phyloP scores from a whole-genome alignment of 2,113 vertebrate species.

The Podocnemis expansa region DNA sequence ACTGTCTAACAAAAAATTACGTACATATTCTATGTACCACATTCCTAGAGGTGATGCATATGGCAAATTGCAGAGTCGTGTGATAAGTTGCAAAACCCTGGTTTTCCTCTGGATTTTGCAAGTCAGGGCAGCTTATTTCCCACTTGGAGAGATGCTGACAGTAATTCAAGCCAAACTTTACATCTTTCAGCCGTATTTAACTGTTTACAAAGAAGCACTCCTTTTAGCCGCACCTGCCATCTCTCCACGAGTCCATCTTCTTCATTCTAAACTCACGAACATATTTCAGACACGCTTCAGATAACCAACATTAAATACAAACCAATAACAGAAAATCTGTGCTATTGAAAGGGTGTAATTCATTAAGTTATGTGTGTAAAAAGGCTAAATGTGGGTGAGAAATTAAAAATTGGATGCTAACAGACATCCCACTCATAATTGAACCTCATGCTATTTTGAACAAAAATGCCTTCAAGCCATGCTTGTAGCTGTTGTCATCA shows the following conservation, averaged over 20 bases:
- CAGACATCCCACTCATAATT: not conserved
- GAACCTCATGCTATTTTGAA: not conserved
- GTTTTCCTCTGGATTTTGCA: not conserved
- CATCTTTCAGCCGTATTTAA: not conserved
- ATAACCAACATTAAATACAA: not conserved
- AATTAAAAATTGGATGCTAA: not conserved
- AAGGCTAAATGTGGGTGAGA: not conserved
- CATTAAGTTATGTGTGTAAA: not conserved
- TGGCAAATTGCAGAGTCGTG: not conserved
- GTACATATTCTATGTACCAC: not conserved
- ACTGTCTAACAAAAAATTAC: not conserved
- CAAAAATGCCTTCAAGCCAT: not conserved
- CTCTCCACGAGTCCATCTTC: not conserved
- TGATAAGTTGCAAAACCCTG: not conserved
- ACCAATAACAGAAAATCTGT: not conserved
- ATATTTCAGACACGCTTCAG: not conserved
- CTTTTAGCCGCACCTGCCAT: not conserved
- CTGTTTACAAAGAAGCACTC: not conserved
- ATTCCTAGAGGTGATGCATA: not conserved
- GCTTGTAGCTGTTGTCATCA: not conserved
- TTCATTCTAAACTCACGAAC: not conserved
- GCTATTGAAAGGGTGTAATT: not conserved
- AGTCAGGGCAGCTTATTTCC: not conserved
- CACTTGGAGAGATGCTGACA: not conserved
- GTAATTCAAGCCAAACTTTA: not conserved